phyloP scores from a whole-genome alignment of 2,113 vertebrate genomes.

The Geococcyx californianus region DNA sequence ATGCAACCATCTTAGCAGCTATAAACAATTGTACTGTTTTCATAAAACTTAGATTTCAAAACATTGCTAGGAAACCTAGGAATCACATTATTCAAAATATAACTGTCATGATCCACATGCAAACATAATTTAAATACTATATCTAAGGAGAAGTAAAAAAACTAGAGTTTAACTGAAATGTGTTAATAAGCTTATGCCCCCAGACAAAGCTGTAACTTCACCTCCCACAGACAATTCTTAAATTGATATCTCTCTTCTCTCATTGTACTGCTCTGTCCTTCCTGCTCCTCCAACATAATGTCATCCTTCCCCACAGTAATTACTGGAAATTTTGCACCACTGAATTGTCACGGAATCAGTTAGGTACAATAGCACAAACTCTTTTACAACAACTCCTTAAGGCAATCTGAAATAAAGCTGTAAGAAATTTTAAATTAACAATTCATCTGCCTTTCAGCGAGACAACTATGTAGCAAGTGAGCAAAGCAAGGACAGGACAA shows the following conservation, averaged over 20 bases:
- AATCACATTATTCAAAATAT: background rate
- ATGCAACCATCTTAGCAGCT: background rate
- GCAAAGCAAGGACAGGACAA: background rate
- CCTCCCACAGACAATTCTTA: background rate
- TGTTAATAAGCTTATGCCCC: background rate
- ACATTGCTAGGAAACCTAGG: background rate
- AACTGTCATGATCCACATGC: background rate
- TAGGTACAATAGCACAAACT: background rate
- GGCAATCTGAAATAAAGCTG: background rate
- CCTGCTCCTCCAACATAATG: background rate
- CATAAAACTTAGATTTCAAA: background rate
- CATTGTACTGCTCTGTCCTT: background rate
- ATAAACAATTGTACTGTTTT: background rate
- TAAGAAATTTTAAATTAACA: background rate
- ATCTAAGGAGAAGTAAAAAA: background rate
- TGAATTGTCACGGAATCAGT: background rate
- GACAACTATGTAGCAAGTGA: background rate
- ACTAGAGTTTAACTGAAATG: background rate
- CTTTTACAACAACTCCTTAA: background rate
- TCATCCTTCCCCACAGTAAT: background rate
- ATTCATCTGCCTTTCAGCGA: background rate
- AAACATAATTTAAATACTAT: background rate
- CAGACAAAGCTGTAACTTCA: background rate
- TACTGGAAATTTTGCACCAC: background rate
- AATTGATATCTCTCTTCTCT: background rate